Evolutionary conservation across 2,888 invertebrate species (phyloP).

Genomic region (Andrena camellia): DNA sequence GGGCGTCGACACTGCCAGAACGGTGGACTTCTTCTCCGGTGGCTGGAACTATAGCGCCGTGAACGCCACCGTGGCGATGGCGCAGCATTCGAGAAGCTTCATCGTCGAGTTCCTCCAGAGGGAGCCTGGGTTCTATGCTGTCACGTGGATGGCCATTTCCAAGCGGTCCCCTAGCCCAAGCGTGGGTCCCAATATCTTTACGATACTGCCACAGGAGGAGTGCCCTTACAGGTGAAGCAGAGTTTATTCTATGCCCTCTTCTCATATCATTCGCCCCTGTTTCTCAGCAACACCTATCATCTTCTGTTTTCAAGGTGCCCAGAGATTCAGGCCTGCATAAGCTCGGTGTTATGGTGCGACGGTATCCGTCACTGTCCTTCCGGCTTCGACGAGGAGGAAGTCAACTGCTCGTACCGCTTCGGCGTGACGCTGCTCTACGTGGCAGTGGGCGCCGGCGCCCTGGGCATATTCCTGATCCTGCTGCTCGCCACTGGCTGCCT

Average conservation of each 20-base stretch:
- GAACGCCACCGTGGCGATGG: constrained; percentile 67
- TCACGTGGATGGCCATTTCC: constrained; percentile 93
- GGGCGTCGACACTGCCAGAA: constrained; percentile 69
- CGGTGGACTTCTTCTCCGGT: constrained; percentile 90
- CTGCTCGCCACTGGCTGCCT: constrained; percentile 88
- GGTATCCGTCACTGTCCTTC: constrained; percentile 92
- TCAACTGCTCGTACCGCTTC: constrained; percentile 90
- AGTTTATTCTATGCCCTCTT: neutral
- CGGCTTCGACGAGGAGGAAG: constrained; percentile 92
- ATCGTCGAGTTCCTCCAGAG: constrained; percentile 91
- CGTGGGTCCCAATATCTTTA: constrained; percentile 74
- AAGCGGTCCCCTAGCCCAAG: constrained; percentile 87
- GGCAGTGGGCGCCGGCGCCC: constrained; percentile 88
- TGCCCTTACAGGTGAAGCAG: constrained; percentile 89
- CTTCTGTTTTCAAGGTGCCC: constrained; percentile 88
- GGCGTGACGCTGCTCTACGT: constrained; percentile 89
- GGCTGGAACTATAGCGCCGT: constrained; percentile 87
- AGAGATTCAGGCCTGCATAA: constrained; percentile 93
- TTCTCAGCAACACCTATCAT: neutral
- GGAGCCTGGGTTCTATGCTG: constrained; percentile 90
- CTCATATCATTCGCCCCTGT: too few relatives aligned
- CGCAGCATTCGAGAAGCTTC: constrained; percentile 89
- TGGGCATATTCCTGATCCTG: constrained; percentile 88
- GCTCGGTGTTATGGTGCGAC: constrained; percentile 92
- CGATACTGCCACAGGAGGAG: constrained; percentile 86